Base-by-base conservation (phyloP, 2,888 invertebrate genomes). In the Rotaria sp. region DNA sequence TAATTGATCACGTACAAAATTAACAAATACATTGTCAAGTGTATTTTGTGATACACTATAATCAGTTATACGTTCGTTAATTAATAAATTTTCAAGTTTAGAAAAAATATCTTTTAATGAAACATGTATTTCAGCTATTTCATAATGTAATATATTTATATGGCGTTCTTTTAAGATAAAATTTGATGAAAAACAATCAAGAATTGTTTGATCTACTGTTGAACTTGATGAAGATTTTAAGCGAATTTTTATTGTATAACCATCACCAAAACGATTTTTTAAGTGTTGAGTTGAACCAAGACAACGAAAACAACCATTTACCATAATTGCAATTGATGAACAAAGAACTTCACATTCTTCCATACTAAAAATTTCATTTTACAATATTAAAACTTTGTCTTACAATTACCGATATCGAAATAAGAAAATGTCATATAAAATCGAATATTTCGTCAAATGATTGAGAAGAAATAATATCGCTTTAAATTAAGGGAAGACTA, bases 281-380 rank as follows among this genome's bases (percentile, higher is more conserved):
- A 96, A 92, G 87, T 94, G 94, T 88, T 94, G 94, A 87, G 94
- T 93, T 87, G 94, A 93, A 86, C 95, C 95, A 85, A 95, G 92
- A 89, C 95, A 95, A 88, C 94, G 93, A 88, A 95, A 92, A 88
- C 93, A 92, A 0, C 95, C 95, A 87, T 92, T 92, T 0, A 94
- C 93, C 95, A 96, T 94, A 87, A 96, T 95, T 2, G 94, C 95
- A 88, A 96, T 92, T 86, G 95, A 93, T 84, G 93, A 93, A 90
- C 95, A 95, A 50, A 95, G 92, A 52, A 94, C 94, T 90, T 95
- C 95, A 92, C 95, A 95, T 92, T 96, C 95, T 91, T 95, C 95
- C 95, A 95, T 95, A 89, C 95, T 95, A 91, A n/a, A 89, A 52
- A 52, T 50, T 50, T 50, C n/a, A 89, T 50, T 50, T 50, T n/a